Conservation (phyloP, 2,797 vertebrate genomes). For the Valencia hispanica region DNA sequence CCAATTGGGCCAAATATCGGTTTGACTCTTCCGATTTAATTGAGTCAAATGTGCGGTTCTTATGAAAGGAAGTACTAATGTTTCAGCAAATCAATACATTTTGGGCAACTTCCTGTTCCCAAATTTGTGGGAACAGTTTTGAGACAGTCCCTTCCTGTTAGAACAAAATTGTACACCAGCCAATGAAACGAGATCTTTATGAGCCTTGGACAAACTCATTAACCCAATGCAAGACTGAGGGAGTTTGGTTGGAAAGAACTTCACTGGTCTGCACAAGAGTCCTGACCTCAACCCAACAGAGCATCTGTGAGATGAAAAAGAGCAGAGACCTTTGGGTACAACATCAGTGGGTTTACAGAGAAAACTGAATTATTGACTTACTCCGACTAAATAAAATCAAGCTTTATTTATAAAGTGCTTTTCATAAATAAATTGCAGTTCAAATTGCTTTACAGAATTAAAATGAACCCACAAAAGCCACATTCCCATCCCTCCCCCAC, state of each 20-base stretch:
- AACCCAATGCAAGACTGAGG: not conserved
- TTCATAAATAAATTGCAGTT: no score
- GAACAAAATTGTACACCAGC: not conserved
- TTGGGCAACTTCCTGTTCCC: not conserved
- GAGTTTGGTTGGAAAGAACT: not conserved
- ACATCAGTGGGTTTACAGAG: no score
- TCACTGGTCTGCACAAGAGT: not conserved
- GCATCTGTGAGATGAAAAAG: not conserved
- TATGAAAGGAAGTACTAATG: not conserved
- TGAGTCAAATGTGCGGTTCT: not conserved
- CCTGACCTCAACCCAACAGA: not conserved
- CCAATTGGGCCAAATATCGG: no score
- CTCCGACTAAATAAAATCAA: no score
- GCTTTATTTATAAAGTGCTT: no score
- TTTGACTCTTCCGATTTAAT: not conserved
- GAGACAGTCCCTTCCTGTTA: not conserved
- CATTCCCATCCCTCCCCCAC: no score
- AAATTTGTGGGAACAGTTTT: not conserved
- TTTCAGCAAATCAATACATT: not conserved
- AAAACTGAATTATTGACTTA: no score
- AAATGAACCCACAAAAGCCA: no score
- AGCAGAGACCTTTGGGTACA: not conserved
- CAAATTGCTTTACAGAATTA: no score
- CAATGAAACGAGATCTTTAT: not conserved
- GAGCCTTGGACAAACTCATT: not conserved